Conservation (phyloP, 2,888 invertebrate genomes). For the Aquatica leii region DNA sequence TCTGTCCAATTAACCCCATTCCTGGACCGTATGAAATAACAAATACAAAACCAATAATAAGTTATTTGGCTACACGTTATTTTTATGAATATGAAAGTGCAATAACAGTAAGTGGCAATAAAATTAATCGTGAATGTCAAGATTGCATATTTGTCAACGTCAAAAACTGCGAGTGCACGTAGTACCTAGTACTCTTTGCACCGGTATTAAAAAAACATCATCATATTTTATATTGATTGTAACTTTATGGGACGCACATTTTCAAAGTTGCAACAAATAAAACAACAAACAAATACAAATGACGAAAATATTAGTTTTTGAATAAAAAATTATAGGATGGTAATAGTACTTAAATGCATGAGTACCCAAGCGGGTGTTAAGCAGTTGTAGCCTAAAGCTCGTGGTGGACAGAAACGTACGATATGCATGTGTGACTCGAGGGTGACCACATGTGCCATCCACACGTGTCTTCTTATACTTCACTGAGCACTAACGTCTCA, state of each 20-base stretch:
- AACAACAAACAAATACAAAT: too few relatives aligned
- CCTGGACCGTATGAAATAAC: constrained; percentile 25
- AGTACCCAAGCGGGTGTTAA: constrained; percentile 21
- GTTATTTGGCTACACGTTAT: constrained; percentile 22
- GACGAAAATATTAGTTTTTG: neutral
- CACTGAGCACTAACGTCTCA: constrained; percentile 43
- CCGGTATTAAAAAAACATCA: neutral
- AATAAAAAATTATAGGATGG: neutral
- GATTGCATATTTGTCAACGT: constrained; percentile 22
- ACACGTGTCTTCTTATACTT: constrained; percentile 41
- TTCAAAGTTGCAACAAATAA: too few relatives aligned
- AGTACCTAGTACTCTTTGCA: too few relatives aligned
- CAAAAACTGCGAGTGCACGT: neutral
- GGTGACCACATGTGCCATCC: constrained; percentile 45
- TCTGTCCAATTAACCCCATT: constrained; percentile 34
- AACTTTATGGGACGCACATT: too few relatives aligned
- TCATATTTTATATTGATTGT: neutral
- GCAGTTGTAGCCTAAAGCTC: constrained; percentile 21
- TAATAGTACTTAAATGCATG: constrained; percentile 22
- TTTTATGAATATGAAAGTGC: constrained; percentile 11
- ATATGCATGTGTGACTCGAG: constrained; percentile 45
- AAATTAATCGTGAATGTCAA: constrained; percentile 22
- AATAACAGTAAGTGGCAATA: constrained; percentile 14
- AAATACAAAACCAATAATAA: constrained; percentile 22
- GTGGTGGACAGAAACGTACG: constrained; percentile 32